These are phyloP conservation scores for Spheniscus humboldti DNA, from an alignment of 2,797 vertebrate species.

Conservation along the genomic window DNA sequence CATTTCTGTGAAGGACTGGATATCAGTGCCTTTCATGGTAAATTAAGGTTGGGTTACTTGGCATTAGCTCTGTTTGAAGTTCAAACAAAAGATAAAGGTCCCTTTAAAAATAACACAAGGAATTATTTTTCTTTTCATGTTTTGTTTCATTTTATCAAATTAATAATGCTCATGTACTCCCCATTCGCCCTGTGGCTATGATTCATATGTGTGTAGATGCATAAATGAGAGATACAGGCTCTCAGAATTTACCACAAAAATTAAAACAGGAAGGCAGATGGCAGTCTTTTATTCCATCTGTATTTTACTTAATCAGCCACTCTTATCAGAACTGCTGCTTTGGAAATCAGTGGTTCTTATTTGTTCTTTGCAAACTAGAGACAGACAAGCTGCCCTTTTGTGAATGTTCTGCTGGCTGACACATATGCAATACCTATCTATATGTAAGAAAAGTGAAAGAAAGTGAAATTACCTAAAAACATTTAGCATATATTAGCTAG, in stretches of 20 bases:
- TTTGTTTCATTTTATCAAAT: slow-evolving; percentile 46
- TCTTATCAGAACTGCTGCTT: slow-evolving; percentile 27
- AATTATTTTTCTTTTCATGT: slow-evolving; percentile 7
- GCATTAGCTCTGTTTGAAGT: slow-evolving; percentile 34
- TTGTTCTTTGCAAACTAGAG: neutral
- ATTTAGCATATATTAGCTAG: neutral
- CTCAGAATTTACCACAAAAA: slow-evolving; percentile 13
- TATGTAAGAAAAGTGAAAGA: neutral
- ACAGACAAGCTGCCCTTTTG: neutral
- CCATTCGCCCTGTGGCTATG: neutral
- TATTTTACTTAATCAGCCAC: slow-evolving; percentile 26
- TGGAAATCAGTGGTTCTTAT: neutral
- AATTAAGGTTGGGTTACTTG: slow-evolving; percentile 40
- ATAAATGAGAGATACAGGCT: slow-evolving; percentile 23
- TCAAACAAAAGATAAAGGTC: slow-evolving; percentile 43
- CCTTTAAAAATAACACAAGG: slow-evolving; percentile 22
- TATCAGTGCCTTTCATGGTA: slow-evolving; percentile 27
- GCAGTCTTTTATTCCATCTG: slow-evolving; percentile 40
- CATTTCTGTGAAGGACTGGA: slow-evolving; percentile 7
- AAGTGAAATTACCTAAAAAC: neutral
- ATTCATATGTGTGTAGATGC: neutral
- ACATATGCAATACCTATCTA: neutral
- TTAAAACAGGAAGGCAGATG: slow-evolving; percentile 51
- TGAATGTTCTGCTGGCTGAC: neutral
- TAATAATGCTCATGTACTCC: slow-evolving; percentile 33